Evolutionary conservation across 2,888 invertebrate genomes (phyloP).

Genomic region (Brassicogethes aeneus): DNA sequence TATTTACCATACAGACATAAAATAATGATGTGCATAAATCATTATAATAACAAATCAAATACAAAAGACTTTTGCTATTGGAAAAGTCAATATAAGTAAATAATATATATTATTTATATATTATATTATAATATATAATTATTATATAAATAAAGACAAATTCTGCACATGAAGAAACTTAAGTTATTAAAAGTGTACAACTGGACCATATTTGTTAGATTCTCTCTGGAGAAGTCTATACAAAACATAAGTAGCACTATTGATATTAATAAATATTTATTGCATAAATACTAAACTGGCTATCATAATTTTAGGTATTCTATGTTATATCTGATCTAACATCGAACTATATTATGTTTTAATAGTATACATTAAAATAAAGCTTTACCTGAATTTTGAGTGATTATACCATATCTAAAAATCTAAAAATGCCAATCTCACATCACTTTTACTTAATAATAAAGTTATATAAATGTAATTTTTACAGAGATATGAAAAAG

Average conservation of each 20-base stretch:
- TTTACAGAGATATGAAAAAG: constrained; percentile 42
- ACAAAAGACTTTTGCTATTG: constrained; percentile 19
- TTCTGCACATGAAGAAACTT: constrained; percentile 1
- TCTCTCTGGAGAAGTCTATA: constrained; percentile 26
- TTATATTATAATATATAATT: constrained; percentile 8
- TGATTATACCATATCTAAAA: constrained; percentile 28
- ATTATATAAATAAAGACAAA: not conserved
- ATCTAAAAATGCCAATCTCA: constrained; percentile 29
- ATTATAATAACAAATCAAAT: constrained; percentile 28
- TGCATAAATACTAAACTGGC: constrained; percentile 40
- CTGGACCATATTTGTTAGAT: constrained; percentile 34
- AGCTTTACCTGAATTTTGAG: constrained; percentile 40
- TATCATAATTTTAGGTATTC: constrained; percentile 33
- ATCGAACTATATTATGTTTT: constrained; percentile 40
- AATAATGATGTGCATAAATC: constrained; percentile 41
- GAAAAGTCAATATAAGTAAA: constrained; percentile 29
- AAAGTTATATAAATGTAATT: constrained; percentile 28
- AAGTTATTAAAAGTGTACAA: constrained; percentile 28
- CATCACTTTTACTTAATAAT: constrained; percentile 35
- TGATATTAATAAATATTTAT: constrained; percentile 38
- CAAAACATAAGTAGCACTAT: constrained; percentile 34
- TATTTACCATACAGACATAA: constrained; percentile 44
- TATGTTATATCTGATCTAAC: constrained; percentile 41
- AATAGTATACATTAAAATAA: constrained; percentile 40
- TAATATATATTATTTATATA: constrained; percentile 25